These are phyloP conservation scores for Sarcophaga variegata DNA, from an alignment of 2,888 invertebrate genomes.

Conservation along the genomic window DNA sequence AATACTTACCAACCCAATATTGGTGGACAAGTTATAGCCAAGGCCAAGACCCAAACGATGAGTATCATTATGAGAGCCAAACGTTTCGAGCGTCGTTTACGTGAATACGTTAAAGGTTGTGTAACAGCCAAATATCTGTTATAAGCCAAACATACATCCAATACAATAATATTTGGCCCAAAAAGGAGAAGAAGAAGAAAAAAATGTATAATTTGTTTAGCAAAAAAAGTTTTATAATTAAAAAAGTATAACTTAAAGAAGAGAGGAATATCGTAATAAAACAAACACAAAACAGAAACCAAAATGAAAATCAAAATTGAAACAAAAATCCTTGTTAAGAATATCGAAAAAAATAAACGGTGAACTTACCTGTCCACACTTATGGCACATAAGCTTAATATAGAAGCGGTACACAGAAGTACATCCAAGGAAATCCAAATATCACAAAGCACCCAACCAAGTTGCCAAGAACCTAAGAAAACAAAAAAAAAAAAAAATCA, in stretches of 20 bases:
- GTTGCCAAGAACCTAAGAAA: constrained; percentile 89
- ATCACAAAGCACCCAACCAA: constrained; percentile 93
- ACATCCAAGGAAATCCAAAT: constrained; percentile 97
- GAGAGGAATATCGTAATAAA: constrained; percentile 1
- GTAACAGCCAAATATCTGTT: constrained; percentile 94
- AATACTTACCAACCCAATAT: constrained; percentile 92
- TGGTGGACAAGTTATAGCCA: constrained; percentile 96
- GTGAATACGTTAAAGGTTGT: constrained; percentile 94
- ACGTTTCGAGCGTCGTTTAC: constrained; percentile 92
- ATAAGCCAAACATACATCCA: constrained; percentile 16
- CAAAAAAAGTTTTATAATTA: constrained; percentile 40
- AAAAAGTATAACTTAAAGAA: constrained; percentile 4
- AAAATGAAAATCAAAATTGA: neutral
- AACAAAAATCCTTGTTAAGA: neutral
- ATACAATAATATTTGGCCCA: neutral
- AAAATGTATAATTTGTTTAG: constrained; percentile 7
- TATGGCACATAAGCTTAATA: constrained; percentile 95
- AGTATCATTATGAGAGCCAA: constrained; percentile 93
- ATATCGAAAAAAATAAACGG: neutral
- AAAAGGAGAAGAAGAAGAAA: constrained; percentile 29
- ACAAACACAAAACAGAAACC: neutral
- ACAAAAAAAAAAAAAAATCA: neutral
- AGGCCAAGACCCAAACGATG: constrained; percentile 94
- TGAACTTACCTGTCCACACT: constrained; percentile 87
- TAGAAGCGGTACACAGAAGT: constrained; percentile 95